These are phyloP conservation scores for Aromia moschata DNA, from an alignment of 2,888 invertebrate genomes.

Conservation along the genomic window DNA sequence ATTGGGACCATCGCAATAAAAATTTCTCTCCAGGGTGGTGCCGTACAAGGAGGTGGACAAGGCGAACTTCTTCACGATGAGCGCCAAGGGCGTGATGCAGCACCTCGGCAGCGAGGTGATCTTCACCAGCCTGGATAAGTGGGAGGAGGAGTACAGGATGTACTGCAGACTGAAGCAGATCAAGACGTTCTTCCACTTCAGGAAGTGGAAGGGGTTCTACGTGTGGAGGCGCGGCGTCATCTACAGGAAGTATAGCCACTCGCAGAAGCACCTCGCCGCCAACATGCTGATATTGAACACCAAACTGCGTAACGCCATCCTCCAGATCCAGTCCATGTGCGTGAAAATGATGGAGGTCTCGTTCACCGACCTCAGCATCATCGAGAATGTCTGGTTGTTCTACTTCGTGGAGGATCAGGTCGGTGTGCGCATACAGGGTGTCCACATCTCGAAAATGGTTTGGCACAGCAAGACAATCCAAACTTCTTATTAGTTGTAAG, in stretches of 20 bases:
- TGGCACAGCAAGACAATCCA: too few species aligned
- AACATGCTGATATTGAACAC: slow-evolving; percentile 80
- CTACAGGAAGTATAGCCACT: slow-evolving; percentile 72
- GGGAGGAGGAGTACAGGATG: slow-evolving; percentile 85
- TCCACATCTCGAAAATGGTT: too few species aligned
- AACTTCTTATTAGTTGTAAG: too few species aligned
- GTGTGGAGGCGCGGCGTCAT: slow-evolving; percentile 64
- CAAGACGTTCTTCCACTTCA: slow-evolving; percentile 73
- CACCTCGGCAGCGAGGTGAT: slow-evolving; percentile 76
- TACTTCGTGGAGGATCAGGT: slow-evolving; percentile 78
- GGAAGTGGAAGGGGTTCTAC: slow-evolving; percentile 72
- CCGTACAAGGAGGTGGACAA: slow-evolving; percentile 73
- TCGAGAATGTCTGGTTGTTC: slow-evolving; percentile 69
- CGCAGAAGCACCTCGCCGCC: slow-evolving; percentile 70
- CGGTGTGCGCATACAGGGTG: too few species aligned
- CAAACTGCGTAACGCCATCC: slow-evolving; percentile 74
- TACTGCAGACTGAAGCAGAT: slow-evolving; percentile 81
- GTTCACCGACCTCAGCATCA: slow-evolving; percentile 68
- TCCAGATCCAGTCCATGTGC: slow-evolving; percentile 76
- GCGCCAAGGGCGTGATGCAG: slow-evolving; percentile 83
- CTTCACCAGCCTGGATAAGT: slow-evolving; percentile 79
- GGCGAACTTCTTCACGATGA: slow-evolving; percentile 82
- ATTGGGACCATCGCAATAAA: too few species aligned
- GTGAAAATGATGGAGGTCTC: slow-evolving; percentile 70
- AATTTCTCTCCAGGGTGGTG: slow-evolving; percentile 73